Base-by-base conservation (phyloP, 2,888 invertebrate species). In the Phaedon cochleariae region DNA sequence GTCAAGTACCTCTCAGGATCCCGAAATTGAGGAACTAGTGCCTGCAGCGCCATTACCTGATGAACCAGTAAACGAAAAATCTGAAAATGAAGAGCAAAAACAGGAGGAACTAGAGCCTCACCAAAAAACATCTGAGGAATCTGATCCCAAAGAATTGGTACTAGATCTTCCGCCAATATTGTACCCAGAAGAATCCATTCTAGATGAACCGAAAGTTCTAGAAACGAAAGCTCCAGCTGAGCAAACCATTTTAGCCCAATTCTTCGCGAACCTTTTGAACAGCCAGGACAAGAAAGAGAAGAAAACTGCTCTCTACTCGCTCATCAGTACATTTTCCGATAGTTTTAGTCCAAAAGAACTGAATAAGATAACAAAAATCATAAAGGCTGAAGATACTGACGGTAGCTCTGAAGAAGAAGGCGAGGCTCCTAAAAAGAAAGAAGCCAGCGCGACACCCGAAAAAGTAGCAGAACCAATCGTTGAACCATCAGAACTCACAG, bases 341-440 rank as follows among this genome's bases (percentile, higher is more conserved):
- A 76, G 70, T 48, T 73, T 77, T 52, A 73, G 71, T 41, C 70
- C 73, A 1, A 73, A 76, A 31, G 84, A 85, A 72, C 84, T 86
- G 60, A 86, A 86, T 77, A 84, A 87, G 57, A 86, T 86, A 73
- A 88, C 87, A 72, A 88, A 87, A 72, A 84, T 89, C 21, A 86
- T 87, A 73, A 87, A 85, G 73, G 83, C 87, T 0, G 85, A 87
- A 67, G 86, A 86, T 74, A 86, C 87, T 65, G 86, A 86, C 73
- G 85, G 87, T 4, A 86, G 86, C 10, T 85, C 72, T 78, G 83
- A 70, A 68, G 77, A 80, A n/a, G 77, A 79, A 49, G 72, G 74
- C n/a, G 59, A 78, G 1, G 58, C 58, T 31, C 9, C 31, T 17
- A 51, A 52, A 18, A 49, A 54, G 29, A 59, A 67, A 17, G 51